A percentile compares a stretch with the other conserved stretches of the same genome.
phyloP scores from a whole-genome alignment of 2,113 vertebrate genomes.

The Xenus cinereus region DNA sequence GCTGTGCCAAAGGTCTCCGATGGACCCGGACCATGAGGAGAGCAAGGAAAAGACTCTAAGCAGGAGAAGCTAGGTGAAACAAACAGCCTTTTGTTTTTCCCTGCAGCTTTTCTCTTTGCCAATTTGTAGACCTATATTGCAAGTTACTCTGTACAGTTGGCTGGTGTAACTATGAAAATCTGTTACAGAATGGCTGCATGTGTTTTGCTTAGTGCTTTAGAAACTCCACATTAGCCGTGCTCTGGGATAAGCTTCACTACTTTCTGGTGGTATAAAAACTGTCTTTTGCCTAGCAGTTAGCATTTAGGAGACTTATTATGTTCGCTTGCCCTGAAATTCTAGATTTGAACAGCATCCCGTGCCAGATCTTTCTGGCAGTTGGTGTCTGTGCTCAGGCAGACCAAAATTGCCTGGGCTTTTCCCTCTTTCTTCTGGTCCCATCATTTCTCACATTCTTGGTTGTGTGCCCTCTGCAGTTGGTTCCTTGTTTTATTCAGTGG shows the following conservation, averaged over 20 bases:
- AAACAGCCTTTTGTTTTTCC: neutral
- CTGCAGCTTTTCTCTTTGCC: neutral
- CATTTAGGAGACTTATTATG: neutral
- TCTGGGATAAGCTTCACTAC: neutral
- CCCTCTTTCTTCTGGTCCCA: neutral
- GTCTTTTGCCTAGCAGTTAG: neutral
- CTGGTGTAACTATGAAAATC: neutral
- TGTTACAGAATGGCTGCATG: neutral
- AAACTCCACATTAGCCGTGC: neutral
- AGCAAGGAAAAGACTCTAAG: neutral
- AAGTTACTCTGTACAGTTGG: neutral
- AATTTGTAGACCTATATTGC: neutral
- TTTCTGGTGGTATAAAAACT: neutral
- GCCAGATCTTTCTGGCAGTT: neutral
- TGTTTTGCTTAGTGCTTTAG: neutral
- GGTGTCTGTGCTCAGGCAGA: neutral
- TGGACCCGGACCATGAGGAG: neutral
- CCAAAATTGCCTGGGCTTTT: neutral
- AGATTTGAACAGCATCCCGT: accelerated
- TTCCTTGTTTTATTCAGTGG: neutral
- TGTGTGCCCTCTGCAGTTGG: neutral
- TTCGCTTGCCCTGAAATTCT: neutral
- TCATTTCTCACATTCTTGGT: neutral
- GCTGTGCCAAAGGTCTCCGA: neutral
- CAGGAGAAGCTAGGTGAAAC: neutral